These are phyloP conservation scores for Alsophila aescularia DNA, from an alignment of 2,888 invertebrate genomes.

Conservation along the genomic window DNA sequence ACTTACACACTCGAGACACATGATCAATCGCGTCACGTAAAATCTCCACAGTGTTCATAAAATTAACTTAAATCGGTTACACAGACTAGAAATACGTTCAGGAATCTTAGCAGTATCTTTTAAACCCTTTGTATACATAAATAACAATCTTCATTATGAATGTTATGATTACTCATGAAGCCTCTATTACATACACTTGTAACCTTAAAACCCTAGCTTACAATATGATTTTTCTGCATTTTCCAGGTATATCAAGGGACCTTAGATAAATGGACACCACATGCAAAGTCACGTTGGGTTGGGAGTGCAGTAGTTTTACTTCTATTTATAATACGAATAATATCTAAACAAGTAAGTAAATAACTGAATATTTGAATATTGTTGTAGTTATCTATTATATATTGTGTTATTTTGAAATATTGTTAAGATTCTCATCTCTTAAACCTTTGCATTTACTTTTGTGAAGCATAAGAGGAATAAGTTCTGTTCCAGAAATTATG, in stretches of 20 bases:
- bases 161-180: neutral
- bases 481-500: too few relatives aligned
- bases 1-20: constrained; percentile 14
- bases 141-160: neutral
- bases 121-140: neutral
- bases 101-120: neutral
- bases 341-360: constrained; percentile 90
- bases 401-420: too few relatives aligned
- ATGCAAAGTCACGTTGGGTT: constrained; percentile 91
- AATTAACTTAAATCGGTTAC: neutral
- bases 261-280: constrained; percentile 94
- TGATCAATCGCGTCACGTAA: constrained; percentile 9
- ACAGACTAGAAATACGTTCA: neutral
- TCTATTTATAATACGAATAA: constrained; percentile 91
- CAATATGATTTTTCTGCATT: constrained; percentile 1
- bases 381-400: too few relatives aligned
- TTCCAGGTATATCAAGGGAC: constrained; percentile 91
- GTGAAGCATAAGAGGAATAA: too few relatives aligned
- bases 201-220: constrained; percentile 4
- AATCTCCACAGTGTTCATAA: neutral
- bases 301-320: constrained; percentile 88
- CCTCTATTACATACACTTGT: neutral
- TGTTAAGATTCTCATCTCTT: too few relatives aligned
- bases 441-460: too few relatives aligned
- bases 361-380: too few relatives aligned